Conservation (phyloP, 1,140 invertebrate genomes). For the Atta texana region DNA sequence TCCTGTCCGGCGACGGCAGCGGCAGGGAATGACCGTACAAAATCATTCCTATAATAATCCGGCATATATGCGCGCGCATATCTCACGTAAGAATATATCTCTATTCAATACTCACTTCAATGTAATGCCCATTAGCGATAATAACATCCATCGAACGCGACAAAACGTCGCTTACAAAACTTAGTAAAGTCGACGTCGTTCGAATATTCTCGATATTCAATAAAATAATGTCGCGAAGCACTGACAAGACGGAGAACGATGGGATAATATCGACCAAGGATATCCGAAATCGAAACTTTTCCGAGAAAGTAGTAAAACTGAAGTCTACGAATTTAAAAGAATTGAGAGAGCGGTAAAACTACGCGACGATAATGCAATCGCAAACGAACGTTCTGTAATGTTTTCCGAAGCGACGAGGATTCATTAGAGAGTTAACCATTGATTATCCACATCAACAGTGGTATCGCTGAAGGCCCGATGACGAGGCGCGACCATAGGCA, state of each 20-base stretch:
- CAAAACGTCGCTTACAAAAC: conserved; percentile 4
- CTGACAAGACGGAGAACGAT: background rate
- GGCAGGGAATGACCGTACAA: too few relatives aligned
- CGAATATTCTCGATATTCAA: conserved; percentile 15
- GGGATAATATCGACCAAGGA: background rate
- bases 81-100: background rate
- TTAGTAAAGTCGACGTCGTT: conserved; percentile 8
- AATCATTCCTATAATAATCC: background rate
- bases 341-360: background rate
- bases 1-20: background rate
- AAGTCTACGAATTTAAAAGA: background rate
- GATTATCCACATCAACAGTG: conserved; percentile 46
- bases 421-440: conserved; percentile 55
- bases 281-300: conserved; percentile 18
- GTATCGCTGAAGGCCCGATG: conserved; percentile 13
- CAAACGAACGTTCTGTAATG: background rate
- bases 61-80: background rate
- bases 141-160: background rate
- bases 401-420: conserved; percentile 41
- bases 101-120: background rate
- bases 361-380: conserved; percentile 23
- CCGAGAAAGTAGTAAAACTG: background rate
- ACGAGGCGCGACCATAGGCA: background rate
- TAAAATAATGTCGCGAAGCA: background rate
- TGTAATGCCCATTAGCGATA: conserved; percentile 21